Evolutionary conservation across 2,113 vertebrate genomes (phyloP), one percentile per base, ranked within the genome.

Genomic region (Mastomys coucha): DNA sequence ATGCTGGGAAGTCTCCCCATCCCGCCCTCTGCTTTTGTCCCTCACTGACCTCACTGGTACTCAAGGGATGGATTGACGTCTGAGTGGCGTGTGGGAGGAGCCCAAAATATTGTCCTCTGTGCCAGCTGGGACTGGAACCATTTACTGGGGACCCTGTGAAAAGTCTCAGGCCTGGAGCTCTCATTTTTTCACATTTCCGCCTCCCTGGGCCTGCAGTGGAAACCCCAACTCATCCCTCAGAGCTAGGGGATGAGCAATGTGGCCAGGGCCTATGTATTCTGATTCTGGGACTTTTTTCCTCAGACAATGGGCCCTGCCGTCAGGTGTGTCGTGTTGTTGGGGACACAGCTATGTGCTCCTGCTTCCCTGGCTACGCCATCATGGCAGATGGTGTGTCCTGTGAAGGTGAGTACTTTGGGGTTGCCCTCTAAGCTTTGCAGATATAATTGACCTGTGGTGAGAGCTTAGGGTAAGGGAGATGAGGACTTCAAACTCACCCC

Each of bases 221-320:
- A 9, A 3, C 39, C 58, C 42, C 4, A 5, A 22, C 28, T 45
- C 24, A 0, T 11, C 49, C 45, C 11, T 56, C 39, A 56, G 73
- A 49, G 56, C 13, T 11, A 42, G 45, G 16, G 12, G 22, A 17
- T 2, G 22, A 88, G 75, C 19, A 10, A 2, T 9, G 58, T 0
- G 13, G 26, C 28, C 19, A 2, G 8, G 31, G 56, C n/a, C 10
- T 0, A 0, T 20, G 22, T 7, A 8, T 58, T 63, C 72, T 97
- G 89, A 97, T 20, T 26, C 24, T 1, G 0, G n/a, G 80, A 1
- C 1, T n/a, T 2, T 69, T 49, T 89, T 19, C 31, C 60, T 10
- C 70, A 99, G 99, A 98, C 96, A 99, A 99, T 0, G 98, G 99
- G 3, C 99, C 98, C 39, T 99, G 99, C 97, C 98, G 98, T 95